phyloP scores from a whole-genome alignment of 2,113 vertebrate genomes.

The Aythya baeri region DNA sequence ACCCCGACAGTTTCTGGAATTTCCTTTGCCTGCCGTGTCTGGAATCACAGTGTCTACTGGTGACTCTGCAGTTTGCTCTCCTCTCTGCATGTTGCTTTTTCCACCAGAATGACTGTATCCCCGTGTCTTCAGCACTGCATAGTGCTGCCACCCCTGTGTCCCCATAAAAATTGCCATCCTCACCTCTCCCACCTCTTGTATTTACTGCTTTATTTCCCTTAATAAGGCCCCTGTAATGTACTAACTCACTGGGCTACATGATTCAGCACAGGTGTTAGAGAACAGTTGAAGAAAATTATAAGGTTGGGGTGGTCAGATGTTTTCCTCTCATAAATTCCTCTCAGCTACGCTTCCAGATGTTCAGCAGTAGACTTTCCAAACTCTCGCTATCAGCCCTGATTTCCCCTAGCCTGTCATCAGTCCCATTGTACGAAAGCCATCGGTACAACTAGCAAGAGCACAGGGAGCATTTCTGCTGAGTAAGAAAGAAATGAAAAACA shows the following conservation, averaged over 20 bases:
- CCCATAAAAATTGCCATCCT: background rate
- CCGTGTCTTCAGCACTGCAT: background rate
- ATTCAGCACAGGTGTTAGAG: constrained; percentile 28
- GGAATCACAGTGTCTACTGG: background rate
- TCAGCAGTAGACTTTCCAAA: background rate
- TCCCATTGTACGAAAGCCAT: background rate
- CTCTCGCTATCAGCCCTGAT: background rate
- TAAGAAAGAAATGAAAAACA: background rate
- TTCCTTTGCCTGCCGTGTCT: background rate
- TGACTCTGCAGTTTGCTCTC: background rate
- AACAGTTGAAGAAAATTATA: background rate
- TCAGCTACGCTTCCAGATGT: constrained; percentile 43
- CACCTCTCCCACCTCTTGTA: background rate
- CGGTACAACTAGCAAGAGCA: background rate
- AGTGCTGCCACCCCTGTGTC: background rate
- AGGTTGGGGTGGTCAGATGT: background rate
- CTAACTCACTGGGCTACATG: background rate
- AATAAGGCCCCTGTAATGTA: background rate
- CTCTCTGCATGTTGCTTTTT: background rate
- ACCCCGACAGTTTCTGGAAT: background rate
- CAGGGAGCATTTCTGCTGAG: background rate
- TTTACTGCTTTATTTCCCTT: background rate
- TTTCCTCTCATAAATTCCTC: constrained; percentile 33
- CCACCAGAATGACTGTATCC: background rate
- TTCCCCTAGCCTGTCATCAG: background rate